Conservation (phyloP, 37 sponge, comb jelly and placozoan genomes). For the Cladorhizidae sp. region DNA sequence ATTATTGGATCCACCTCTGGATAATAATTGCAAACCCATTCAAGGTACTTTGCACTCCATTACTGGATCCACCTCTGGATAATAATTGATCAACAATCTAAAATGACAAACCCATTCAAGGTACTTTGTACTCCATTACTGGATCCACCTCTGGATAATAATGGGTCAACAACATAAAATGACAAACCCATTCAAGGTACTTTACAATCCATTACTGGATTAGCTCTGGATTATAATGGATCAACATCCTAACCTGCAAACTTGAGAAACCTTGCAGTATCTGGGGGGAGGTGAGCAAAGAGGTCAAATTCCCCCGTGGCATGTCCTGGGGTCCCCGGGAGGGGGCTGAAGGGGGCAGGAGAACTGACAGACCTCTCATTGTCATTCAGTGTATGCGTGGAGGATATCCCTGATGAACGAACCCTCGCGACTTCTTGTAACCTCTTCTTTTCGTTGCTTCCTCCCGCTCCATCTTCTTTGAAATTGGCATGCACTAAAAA, state of each 20-base stretch:
- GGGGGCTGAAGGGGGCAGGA: conserved; percentile 46
- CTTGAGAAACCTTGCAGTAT: conserved; percentile 87
- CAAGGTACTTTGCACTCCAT: no score
- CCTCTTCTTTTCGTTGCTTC: neutral
- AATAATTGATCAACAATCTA: no score
- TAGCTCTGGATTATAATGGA: no score
- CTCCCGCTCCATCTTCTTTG: conserved; percentile 19
- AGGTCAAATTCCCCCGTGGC: conserved; percentile 23
- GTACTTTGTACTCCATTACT: no score
- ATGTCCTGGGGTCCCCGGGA: conserved; percentile 52
- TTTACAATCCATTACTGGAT: no score
- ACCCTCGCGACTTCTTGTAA: neutral
- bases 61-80: no score
- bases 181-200: no score
- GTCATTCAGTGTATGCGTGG: conserved; percentile 44
- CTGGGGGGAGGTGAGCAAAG: conserved; percentile 76
- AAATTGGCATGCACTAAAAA: conserved; percentile 90
- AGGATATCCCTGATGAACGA: conserved; percentile 21
- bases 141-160: no score
- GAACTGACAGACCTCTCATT: conserved; percentile 36
- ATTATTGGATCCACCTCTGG: no score
- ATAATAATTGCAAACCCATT: no score
- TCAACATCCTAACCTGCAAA: conserved; percentile 88
- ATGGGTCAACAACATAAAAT: no score
- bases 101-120: no score